Evolutionary conservation across 2,113 vertebrate species (phyloP), one percentile per base, ranked within the genome.

Genomic region (Dicrurus megarhynchus): DNA sequence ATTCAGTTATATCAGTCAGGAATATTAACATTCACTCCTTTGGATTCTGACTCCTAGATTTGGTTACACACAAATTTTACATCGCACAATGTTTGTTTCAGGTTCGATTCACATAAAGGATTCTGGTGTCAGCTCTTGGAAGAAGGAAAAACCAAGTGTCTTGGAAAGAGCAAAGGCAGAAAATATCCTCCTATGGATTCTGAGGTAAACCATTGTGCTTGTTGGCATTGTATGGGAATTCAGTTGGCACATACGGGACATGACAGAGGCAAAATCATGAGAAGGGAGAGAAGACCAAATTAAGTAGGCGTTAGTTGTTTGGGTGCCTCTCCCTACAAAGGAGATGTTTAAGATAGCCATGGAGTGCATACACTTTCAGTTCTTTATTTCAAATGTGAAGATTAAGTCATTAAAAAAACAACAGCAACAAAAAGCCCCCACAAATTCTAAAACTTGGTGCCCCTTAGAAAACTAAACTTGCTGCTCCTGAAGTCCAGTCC

Each of bases 111-210:
- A 80, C 99, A 99, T 97, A 99, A 99, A 98, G 99, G 99, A 42
- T 99, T 99, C 95, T 99, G 99, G 99, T 99, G 99, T 97, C 99
- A 99, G 94, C 98, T 99, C 67, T 95, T 99, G 73, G 99, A 99
- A 95, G 99, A 99, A 96, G 99, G 99, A 56, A 99, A 98, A 98
- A 99, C 99, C 24, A 99, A 99, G 97, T 99, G 99, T 97, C 98
- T 99, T 94, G 99, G 99, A 33, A 99, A 99, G 94, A 99, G 99
- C 97, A 99, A 99, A 98, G 99, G 99, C 60, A 98, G 99, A 95
- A 99, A 98, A 96, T 99, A 99, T 71, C 98, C 99, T 46, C 98
- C 99, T 22, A 99, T 99, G 99, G 99, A 99, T 95, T 92, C 98
- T 61, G 98, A 99, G 98, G 99, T 99, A 98, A 98, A 89, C n/a